Evolutionary conservation across 2,797 vertebrate species (phyloP).

Genomic region (Bufotes viridis): DNA sequence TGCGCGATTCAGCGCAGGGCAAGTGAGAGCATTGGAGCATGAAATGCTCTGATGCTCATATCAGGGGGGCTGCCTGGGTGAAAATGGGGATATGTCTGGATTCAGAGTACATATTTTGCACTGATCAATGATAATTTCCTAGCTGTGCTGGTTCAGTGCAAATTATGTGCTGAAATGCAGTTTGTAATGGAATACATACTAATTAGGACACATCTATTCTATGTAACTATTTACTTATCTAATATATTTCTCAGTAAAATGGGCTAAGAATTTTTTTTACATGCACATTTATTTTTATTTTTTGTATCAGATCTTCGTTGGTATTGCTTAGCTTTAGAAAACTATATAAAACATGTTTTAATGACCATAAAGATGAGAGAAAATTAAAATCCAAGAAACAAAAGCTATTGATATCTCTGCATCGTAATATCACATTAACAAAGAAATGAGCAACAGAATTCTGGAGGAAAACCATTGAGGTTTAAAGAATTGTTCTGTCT

Average conservation of each 20-base stretch:
- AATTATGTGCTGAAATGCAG: not conserved
- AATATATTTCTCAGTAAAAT: not conserved
- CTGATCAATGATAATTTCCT: not conserved
- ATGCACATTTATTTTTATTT: not conserved
- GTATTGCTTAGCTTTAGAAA: not conserved
- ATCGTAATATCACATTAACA: conserved; percentile 57
- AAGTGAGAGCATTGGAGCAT: too few relatives aligned
- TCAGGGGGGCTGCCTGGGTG: too few relatives aligned
- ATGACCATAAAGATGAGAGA: conserved; percentile 43
- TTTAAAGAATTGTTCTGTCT: conserved; percentile 63
- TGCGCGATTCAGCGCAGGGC: too few relatives aligned
- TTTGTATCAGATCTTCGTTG: not conserved
- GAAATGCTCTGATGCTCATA: too few relatives aligned
- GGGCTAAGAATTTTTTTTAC: not conserved
- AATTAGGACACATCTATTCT: not conserved
- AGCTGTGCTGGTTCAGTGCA: not conserved
- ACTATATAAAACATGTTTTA: conserved; percentile 27
- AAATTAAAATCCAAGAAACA: conserved; percentile 57
- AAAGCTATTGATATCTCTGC: conserved; percentile 54
- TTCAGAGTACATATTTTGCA: not conserved
- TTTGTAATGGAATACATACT: not conserved
- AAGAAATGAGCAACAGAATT: conserved; percentile 58
- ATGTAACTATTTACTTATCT: not conserved
- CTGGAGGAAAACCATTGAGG: conserved; percentile 58
- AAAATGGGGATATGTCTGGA: too few relatives aligned